Conservation (phyloP, 2,888 invertebrate species). For the Pasiphila rectangulata region DNA sequence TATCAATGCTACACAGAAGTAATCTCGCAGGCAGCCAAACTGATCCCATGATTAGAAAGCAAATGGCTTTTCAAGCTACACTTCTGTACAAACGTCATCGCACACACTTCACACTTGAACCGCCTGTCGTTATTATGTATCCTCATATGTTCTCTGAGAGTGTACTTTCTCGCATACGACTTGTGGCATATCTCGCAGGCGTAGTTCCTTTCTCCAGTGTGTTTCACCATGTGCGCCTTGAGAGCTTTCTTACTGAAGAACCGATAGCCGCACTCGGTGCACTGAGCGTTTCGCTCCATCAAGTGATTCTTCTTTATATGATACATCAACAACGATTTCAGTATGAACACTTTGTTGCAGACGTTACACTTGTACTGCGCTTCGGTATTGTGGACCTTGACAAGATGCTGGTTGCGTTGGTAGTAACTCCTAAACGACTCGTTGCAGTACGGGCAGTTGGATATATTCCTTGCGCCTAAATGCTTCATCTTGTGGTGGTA, state of each 20-base stretch:
- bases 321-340: slow-evolving; percentile 60
- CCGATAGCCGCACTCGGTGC: slow-evolving; percentile 71
- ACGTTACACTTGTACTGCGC: slow-evolving; percentile 71
- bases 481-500: slow-evolving; percentile 69
- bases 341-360: slow-evolving; percentile 55
- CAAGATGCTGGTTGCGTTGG: slow-evolving; percentile 65
- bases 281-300: slow-evolving; percentile 72
- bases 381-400: slow-evolving; percentile 66
- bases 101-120: slow-evolving; percentile 65
- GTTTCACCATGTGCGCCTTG: slow-evolving; percentile 75
- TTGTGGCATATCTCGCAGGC: slow-evolving; percentile 61
- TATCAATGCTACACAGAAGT: too few relatives aligned
- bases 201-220: slow-evolving; percentile 64
- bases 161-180: slow-evolving; percentile 64
- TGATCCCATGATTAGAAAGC: slow-evolving; percentile 15
- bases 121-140: slow-evolving; percentile 70
- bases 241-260: slow-evolving; percentile 79
- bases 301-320: slow-evolving; percentile 47
- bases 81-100: slow-evolving; percentile 65
- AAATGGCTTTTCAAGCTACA: slow-evolving; percentile 54
- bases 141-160: slow-evolving; percentile 64
- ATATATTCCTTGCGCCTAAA: slow-evolving; percentile 59
- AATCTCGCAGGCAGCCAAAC: not conserved
- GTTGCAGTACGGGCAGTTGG: slow-evolving; percentile 65
- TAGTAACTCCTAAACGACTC: slow-evolving; percentile 65